Base-by-base conservation (phyloP, 2,797 vertebrate genomes). In the Fratercula arctica region DNA sequence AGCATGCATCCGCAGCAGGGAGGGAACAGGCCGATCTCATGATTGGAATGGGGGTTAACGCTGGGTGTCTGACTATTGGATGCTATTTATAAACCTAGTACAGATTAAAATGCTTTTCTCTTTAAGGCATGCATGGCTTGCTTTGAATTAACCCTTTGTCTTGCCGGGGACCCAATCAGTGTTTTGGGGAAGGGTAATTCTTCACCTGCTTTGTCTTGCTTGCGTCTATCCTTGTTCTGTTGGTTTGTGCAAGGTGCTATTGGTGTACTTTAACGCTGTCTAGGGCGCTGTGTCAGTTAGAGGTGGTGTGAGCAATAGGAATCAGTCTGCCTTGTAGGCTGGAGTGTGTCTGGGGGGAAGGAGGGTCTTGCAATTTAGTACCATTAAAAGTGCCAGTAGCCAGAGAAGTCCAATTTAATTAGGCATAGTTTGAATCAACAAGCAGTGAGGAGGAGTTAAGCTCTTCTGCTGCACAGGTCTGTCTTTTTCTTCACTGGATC, bases 91-190 rank as follows among this genome's bases (percentile, higher is more conserved):
- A 96, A 91, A 92, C 84, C 59, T 72, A 91, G 92, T 57, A 83
- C 90, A 96, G 94, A 96, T 96, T 97, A 97, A 97, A 96, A 96
- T 97, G 89, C 94, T 96, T 95, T 95, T 94, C 94, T 95, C 93
- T 92, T 96, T 96, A 96, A 93, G 73, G 50, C 96, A 96, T 92
- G 95, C 87, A 84, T 96, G 82, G 79, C 51, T 96, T 95, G 87
- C 76, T 92, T 91, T 91, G 95, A 89, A 68, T 96, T 97, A 96
- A 95, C 95, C 75, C 91, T 93, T 96, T 85, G 72, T 59, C 2
- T 78, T 79, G 29, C 5, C 0, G 25, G 43, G 37, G 31, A n/a
- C 35, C 46, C 7, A 51, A 50, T 48, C 67, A 35, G 16, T 37
- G 46, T 50, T 89, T 68, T 76, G 51, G n/a, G 45, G 75, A 56